phyloP scores from a whole-genome alignment of 2,113 vertebrate genomes.

The Pterocles gutturalis region DNA sequence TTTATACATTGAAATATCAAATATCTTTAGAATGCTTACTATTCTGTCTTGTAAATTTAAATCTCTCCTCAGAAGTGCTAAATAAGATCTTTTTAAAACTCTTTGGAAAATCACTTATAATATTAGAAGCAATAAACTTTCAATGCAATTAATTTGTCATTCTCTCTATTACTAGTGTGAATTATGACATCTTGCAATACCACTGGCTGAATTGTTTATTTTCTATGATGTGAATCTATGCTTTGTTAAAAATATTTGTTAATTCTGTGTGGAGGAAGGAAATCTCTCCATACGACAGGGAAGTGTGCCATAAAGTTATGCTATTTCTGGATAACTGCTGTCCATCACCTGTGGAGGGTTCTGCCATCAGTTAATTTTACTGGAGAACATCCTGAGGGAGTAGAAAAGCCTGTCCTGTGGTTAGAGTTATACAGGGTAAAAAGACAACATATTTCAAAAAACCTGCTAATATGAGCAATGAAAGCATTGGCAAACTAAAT shows the following conservation, averaged over 20 bases:
- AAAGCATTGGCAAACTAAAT: neutral
- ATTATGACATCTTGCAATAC: neutral
- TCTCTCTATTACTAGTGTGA: neutral
- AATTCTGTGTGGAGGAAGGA: neutral
- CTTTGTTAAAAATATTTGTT: neutral
- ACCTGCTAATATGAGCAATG: neutral
- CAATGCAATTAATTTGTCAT: neutral
- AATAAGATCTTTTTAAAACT: neutral
- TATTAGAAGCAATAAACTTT: neutral
- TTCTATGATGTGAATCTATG: neutral
- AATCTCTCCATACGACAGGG: neutral
- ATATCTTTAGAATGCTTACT: neutral
- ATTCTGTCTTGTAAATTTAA: neutral
- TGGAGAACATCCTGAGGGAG: neutral
- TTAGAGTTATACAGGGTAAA: neutral
- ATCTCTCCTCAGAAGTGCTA: neutral
- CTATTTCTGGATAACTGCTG: neutral
- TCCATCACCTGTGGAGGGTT: neutral
- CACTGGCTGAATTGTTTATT: neutral
- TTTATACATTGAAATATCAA: neutral
- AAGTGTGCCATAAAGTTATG: neutral
- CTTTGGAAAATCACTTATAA: neutral
- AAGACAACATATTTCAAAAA: neutral
- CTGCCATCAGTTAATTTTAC: neutral
- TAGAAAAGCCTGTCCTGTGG: neutral